Percentiles rank a stretch among this genome's conserved stretches.
phyloP scores from a whole-genome alignment of 2,888 invertebrate genomes.

The Pandemis corylana region DNA sequence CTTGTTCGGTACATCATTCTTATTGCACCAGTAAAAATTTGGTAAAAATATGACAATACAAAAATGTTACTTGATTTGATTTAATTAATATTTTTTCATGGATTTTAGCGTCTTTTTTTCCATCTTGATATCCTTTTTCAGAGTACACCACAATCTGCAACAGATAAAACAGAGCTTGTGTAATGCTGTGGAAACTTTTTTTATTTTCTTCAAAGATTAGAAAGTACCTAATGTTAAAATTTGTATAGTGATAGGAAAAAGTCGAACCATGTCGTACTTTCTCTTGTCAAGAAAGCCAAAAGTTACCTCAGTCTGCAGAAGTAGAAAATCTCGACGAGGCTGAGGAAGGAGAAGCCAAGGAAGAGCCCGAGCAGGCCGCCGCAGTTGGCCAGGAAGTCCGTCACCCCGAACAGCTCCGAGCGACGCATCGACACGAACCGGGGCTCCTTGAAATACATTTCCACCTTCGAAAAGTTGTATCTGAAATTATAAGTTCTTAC shows the following conservation, averaged over 20 bases:
- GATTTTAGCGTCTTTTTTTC: slow-evolving; percentile 47
- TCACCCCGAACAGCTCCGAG: slow-evolving; percentile 83
- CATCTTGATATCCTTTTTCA: slow-evolving; percentile 53
- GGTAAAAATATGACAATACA: too few relatives aligned
- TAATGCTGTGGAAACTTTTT: too few relatives aligned
- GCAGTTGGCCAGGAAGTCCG: slow-evolving; percentile 84
- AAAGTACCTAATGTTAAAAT: too few relatives aligned
- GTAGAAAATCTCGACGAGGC: slow-evolving; percentile 83
- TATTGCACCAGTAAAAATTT: too few relatives aligned
- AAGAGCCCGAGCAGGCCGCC: slow-evolving; percentile 85
- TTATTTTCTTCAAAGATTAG: too few relatives aligned
- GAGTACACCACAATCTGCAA: slow-evolving; percentile 54
- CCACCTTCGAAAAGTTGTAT: slow-evolving; percentile 63
- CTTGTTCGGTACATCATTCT: too few relatives aligned
- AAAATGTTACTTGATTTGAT: too few relatives aligned
- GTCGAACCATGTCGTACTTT: too few relatives aligned
- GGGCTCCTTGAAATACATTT: slow-evolving; percentile 82
- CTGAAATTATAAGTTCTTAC: slow-evolving; percentile 44
- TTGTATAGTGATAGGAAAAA: too few relatives aligned
- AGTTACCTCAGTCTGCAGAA: slow-evolving; percentile 58
- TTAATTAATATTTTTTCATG: neutral
- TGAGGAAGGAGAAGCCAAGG: slow-evolving; percentile 84
- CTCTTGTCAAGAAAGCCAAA: too few relatives aligned
- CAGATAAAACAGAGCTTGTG: neutral
- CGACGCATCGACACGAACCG: slow-evolving; percentile 83